phyloP scores from a whole-genome alignment of 2,888 invertebrate genomes.

The Dryococelus australis region DNA sequence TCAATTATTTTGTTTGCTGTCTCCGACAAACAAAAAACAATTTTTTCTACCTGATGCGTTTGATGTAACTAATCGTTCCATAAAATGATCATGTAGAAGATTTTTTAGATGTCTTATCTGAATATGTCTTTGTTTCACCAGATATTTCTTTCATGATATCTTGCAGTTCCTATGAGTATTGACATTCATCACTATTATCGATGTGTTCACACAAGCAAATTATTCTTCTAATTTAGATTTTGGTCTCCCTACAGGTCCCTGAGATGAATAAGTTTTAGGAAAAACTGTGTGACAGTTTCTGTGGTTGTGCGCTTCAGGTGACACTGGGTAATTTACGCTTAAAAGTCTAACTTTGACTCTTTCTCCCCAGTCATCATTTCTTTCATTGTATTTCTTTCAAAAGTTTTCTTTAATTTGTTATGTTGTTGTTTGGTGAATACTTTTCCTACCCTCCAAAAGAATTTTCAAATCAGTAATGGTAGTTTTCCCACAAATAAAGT shows the following conservation, averaged over 20 bases:
- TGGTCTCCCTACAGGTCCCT: no score
- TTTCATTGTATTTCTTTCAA: neutral
- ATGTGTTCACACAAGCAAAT: no score
- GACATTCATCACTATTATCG: no score
- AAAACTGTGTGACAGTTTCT: no score
- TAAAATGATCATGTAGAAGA: neutral
- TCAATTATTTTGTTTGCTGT: no score
- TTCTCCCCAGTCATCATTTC: neutral
- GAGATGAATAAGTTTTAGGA: neutral
- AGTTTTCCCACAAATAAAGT: neutral
- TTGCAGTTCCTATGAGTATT: neutral
- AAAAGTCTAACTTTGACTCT: neutral
- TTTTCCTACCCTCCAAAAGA: neutral
- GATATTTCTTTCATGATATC: neutral
- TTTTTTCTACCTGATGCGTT: neutral
- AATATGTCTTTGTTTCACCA: neutral
- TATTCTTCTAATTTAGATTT: no score
- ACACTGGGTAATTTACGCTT: neutral
- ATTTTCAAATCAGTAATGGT: neutral
- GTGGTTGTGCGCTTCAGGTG: neutral
- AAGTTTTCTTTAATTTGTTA: neutral
- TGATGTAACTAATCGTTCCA: neutral
- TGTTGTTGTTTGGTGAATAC: neutral
- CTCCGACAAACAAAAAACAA: no score
- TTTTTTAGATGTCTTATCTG: neutral